A percentile compares a stretch with the other conserved stretches of the same genome.
Evolutionary conservation across 2,888 invertebrate genomes (phyloP).

Genomic region (Hetaerina titia): DNA sequence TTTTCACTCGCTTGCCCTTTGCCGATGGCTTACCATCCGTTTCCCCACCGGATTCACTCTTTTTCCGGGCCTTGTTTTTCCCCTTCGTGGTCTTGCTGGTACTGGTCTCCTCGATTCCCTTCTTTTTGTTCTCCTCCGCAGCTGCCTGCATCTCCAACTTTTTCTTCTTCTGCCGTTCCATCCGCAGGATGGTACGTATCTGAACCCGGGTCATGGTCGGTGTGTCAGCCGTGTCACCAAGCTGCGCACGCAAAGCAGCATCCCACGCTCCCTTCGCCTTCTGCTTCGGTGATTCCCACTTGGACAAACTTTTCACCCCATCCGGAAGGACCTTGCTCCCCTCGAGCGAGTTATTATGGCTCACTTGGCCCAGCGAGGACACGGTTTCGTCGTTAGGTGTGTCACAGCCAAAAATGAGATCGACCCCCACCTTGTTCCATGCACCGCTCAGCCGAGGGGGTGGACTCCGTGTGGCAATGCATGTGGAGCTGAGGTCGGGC

Average conservation of each 20-base stretch:
- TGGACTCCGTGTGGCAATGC: constrained; percentile 61
- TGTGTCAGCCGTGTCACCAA: background rate
- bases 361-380: background rate
- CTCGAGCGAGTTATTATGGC: background rate
- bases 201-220: background rate
- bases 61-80: background rate
- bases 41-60: background rate
- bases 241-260: constrained; percentile 13
- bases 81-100: background rate
- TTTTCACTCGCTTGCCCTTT: background rate
- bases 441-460: constrained; percentile 35
- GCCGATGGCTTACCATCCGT: too few species aligned
- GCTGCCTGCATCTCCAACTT: background rate
- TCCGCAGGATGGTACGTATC: background rate
- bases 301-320: background rate
- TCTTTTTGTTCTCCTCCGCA: background rate
- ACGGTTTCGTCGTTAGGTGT: background rate
- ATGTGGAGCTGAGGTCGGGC: constrained; percentile 14
- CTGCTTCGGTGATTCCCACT: background rate
- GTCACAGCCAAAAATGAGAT: constrained; percentile 51
- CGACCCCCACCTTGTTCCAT: constrained; percentile 65
- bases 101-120: background rate
- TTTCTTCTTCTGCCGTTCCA: background rate
- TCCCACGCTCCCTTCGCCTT: constrained; percentile 30
- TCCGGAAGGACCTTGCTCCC: background rate